Base-by-base conservation (phyloP, 2,888 invertebrate species). In the Caenorhabditis sp. region DNA sequence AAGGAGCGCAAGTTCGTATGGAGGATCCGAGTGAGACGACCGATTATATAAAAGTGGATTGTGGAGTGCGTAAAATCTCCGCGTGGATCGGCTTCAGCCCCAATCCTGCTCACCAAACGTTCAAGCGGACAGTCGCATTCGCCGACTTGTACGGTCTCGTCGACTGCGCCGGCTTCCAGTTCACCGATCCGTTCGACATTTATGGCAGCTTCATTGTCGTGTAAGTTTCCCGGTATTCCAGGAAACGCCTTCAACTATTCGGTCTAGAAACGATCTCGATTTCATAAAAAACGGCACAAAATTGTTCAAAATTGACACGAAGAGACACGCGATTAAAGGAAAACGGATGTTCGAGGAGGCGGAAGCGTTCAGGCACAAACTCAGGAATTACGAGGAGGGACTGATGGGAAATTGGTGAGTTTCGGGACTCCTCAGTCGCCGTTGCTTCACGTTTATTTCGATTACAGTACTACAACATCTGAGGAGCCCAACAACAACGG, bases 41-140 rank as follows among this genome's bases (percentile, higher is more conserved):
- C n/a, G n/a, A n/a, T n/a, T n/a, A n/a, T n/a, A n/a, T n/a, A n/a
- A n/a, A n/a, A n/a, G n/a, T n/a, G n/a, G n/a, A n/a, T n/a, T n/a
- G n/a, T n/a, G n/a, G n/a, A n/a, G n/a, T n/a, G n/a, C n/a, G n/a
- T n/a, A n/a, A n/a, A n/a, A 35, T 52, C 20, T 35, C 32, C 8
- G 32, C 52, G 32, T 65, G 65, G 65, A 37, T 65, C 30, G 55
- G 37, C 6, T 65, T 65, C 55, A 65, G 65, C 26, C 26, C 24
- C 13, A 27, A 65, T 48, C 65, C 65, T 0, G 35, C 37, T 11
- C 55, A 65, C 22, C 9, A 17, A 11, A 55, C 55, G 0, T 46
- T 24, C 15, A 37, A 55, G 11, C 7, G 46, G 6, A 37, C 17
- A 13, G 17, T 65, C 13, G 65, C 46, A 5, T 65, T 37, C 15